phyloP scores from a whole-genome alignment of 2,888 invertebrate species.

The Caenorhabditis panamensis region DNA sequence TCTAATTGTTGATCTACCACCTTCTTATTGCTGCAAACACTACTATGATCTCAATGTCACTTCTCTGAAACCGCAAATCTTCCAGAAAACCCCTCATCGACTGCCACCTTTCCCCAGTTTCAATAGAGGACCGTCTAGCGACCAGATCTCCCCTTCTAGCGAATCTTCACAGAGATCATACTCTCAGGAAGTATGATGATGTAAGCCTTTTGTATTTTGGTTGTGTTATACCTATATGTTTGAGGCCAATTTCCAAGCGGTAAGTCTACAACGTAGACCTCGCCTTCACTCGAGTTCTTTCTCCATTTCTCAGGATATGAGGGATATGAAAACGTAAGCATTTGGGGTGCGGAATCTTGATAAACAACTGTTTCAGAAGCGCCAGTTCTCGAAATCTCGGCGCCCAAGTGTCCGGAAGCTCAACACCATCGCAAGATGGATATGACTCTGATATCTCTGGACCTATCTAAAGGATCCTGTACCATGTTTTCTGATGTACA shows the following conservation, averaged over 20 bases:
- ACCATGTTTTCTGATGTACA: too few relatives aligned
- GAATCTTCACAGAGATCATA: constrained; percentile 67
- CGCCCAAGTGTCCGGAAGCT: constrained; percentile 21
- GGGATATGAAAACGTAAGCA: constrained; percentile 65
- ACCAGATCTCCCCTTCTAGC: constrained; percentile 63
- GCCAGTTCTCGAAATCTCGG: constrained; percentile 35
- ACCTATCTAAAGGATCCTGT: constrained; percentile 20
- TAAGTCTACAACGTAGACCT: constrained; percentile 55
- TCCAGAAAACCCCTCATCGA: constrained; percentile 40
- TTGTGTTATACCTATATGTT: too few relatives aligned
- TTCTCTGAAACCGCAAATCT: not conserved
- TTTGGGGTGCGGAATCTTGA: not conserved
- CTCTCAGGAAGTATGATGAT: constrained; percentile 70
- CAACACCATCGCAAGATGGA: constrained; percentile 31
- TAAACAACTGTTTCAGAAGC: too few relatives aligned
- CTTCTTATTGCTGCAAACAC: too few relatives aligned
- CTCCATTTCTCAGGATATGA: constrained; percentile 68
- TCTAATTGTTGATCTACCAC: not conserved
- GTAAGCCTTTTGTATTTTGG: too few relatives aligned
- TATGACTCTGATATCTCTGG: constrained; percentile 48
- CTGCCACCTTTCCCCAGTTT: constrained; percentile 44
- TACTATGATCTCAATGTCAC: not conserved
- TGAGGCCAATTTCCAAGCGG: constrained; percentile 63
- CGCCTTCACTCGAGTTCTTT: constrained; percentile 68
- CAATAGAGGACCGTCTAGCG: constrained; percentile 54